phyloP scores from a whole-genome alignment of 2,888 invertebrate genomes.

The Mythimna lalbum region DNA sequence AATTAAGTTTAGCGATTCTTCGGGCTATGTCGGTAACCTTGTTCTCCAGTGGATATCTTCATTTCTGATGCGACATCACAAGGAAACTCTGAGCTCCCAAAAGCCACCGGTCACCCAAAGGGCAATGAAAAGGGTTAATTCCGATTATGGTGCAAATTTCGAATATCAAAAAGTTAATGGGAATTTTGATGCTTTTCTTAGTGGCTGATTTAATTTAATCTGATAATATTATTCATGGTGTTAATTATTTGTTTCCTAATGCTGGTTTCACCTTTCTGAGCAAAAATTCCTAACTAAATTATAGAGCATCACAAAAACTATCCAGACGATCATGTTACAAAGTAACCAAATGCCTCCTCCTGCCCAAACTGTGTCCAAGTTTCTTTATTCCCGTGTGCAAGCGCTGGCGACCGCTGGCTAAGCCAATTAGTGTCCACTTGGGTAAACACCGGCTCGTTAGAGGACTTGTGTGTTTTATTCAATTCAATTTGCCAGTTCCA shows the following conservation, averaged over 20 bases:
- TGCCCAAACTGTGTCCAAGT: slow-evolving; percentile 65
- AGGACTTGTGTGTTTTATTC: slow-evolving; percentile 90
- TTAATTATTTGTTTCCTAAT: not conserved
- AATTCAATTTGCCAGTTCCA: slow-evolving; percentile 89
- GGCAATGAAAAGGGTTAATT: too few species aligned
- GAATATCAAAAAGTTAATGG: not conserved
- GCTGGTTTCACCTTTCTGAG: slow-evolving; percentile 2
- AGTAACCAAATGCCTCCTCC: slow-evolving; percentile 67
- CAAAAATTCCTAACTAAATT: slow-evolving; percentile 31
- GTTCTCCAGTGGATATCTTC: too few species aligned
- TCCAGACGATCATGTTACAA: slow-evolving; percentile 31
- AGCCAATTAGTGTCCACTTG: slow-evolving; percentile 91
- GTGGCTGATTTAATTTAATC: not conserved
- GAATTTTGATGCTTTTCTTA: not conserved
- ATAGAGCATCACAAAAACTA: slow-evolving; percentile 30
- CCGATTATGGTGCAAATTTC: not conserved
- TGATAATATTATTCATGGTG: slow-evolving; percentile 1
- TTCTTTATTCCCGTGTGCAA: slow-evolving; percentile 63
- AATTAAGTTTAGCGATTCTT: too few species aligned
- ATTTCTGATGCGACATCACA: too few species aligned
- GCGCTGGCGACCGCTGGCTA: slow-evolving; percentile 87
- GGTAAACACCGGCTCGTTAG: slow-evolving; percentile 90
- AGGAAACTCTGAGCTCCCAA: too few species aligned
- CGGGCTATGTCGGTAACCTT: too few species aligned
- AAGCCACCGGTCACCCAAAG: too few species aligned